Evolutionary conservation across 2,113 vertebrate species (phyloP).

Genomic region (Phaethornis superciliosus): DNA sequence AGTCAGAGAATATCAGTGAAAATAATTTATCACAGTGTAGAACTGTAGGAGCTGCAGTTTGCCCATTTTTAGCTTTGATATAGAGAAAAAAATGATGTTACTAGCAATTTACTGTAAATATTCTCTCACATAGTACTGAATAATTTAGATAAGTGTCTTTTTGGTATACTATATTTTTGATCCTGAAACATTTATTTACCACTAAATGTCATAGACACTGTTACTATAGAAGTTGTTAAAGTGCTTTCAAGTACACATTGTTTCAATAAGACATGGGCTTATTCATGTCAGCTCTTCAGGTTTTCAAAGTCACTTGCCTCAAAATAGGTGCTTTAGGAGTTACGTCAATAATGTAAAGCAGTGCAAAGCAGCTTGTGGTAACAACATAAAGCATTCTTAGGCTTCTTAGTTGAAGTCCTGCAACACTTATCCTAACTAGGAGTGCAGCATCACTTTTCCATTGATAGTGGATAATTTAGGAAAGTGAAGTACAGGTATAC

Average conservation of each 20-base stretch:
- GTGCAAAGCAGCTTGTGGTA: background rate
- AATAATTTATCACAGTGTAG: background rate
- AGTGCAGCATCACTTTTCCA: background rate
- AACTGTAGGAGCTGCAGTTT: background rate
- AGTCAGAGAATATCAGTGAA: background rate
- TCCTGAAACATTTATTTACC: background rate
- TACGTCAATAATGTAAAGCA: background rate
- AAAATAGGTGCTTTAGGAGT: background rate
- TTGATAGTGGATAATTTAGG: background rate
- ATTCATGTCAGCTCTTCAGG: background rate
- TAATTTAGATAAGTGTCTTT: background rate
- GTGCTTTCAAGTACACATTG: background rate
- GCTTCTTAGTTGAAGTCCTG: background rate
- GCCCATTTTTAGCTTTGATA: background rate
- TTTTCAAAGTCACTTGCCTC: background rate
- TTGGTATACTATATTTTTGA: background rate
- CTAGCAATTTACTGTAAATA: background rate
- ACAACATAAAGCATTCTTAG: background rate
- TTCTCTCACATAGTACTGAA: background rate
- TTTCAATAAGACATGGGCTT: background rate
- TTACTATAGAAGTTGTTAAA: slow-evolving; percentile 38
- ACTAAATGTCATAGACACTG: background rate
- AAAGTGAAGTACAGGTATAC: background rate
- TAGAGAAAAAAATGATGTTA: background rate
- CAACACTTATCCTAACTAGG: background rate